phyloP scores from a whole-genome alignment of 2,888 invertebrate genomes.

The Vandiemenella viatica region DNA sequence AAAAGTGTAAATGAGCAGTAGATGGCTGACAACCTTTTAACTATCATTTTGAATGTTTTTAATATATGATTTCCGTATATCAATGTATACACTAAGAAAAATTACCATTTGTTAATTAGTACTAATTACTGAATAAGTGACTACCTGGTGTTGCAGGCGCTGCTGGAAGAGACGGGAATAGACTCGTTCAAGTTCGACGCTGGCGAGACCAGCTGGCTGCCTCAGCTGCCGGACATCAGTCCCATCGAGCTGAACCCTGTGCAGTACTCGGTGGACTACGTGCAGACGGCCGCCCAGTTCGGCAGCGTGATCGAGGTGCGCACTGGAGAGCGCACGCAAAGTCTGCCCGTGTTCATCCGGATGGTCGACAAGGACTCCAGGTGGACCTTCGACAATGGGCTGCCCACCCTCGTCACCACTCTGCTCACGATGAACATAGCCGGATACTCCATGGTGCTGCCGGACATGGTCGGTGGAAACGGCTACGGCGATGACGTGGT shows the following conservation, averaged over 20 bases:
- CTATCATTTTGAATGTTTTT: too few species aligned
- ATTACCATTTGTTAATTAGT: too few species aligned
- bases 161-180: constrained; percentile 46
- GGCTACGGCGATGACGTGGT: constrained; percentile 41
- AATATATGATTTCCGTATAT: too few species aligned
- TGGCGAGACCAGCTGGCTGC: constrained; percentile 56
- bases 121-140: too few species aligned
- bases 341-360: constrained; percentile 52
- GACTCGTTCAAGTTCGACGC: constrained; percentile 72
- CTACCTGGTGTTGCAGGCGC: too few species aligned
- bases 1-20: too few species aligned
- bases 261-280: constrained; percentile 26
- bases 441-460: constrained; percentile 57
- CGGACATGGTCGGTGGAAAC: constrained; percentile 66
- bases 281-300: constrained; percentile 39
- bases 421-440: constrained; percentile 45
- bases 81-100: too few species aligned
- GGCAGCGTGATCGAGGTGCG: constrained; percentile 52
- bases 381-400: constrained; percentile 53
- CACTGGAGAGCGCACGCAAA: constrained; percentile 54
- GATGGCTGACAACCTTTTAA: too few species aligned
- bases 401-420: constrained; percentile 55
- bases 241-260: background rate
- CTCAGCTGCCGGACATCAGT: constrained; percentile 10
- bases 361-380: constrained; percentile 62